Base-by-base conservation (phyloP, 2,113 vertebrate genomes). In the Sinocyclocheilus anophthalmus region DNA sequence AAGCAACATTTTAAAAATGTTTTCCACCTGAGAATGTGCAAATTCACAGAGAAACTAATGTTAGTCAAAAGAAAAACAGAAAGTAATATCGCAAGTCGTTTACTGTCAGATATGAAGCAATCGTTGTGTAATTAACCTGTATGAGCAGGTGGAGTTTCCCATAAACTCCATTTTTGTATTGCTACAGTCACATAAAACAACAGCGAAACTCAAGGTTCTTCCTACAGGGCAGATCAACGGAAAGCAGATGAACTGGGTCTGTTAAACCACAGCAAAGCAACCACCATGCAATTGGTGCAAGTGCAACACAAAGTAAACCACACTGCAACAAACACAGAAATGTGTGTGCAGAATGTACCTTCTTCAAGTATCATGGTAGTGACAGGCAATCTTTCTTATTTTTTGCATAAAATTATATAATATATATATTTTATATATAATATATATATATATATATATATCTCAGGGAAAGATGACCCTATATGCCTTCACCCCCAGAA, bases 91-190 rank as follows among this genome's bases (percentile, higher is more conserved):
- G 6, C 22, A n/a, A 24, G 22, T 14, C 18, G n/a, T 65, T 48
- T 20, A 48, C 39, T 12, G 61, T 6, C 37, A 61, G 37, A 81
- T 13, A 81, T 69, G 9, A 48, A 26, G 24, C 79, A 81, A 67
- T 24, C 57, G 2, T 4, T 59, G 18, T 22, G 73, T 33, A 11
- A 79, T 33, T 18, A 76, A 79, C 11, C 42, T 33, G 9, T 14
- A n/a, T 4, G 0, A 78, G 50, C 76, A 77, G 24, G 48, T 77
- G 50, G 48, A 80, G 61, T 67, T 81, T 81, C 59, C 59, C 39
- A 20, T 50, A 81, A 48, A 50, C 61, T 50, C 5, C 18, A 67
- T 6, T n/a, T 0, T 7, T 18, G 13, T 45, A 20, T 73, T 73
- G 13, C 6, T 63, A 39, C 7, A 45, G 7, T 63, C 22, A 80